Conservation (phyloP, 2,113 vertebrate species). For the Lycaon pictus region DNA sequence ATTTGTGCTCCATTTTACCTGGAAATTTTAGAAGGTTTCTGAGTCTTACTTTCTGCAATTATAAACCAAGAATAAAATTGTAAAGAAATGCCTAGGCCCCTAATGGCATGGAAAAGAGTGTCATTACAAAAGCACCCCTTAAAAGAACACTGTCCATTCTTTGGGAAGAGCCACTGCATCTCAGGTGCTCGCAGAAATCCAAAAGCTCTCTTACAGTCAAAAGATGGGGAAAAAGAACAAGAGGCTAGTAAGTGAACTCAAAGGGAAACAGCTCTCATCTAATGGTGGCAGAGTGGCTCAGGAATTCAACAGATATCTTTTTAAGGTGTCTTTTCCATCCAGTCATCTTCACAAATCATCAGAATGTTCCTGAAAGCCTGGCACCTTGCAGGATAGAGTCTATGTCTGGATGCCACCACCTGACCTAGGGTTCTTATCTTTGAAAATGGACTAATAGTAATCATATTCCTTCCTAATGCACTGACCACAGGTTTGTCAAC, state of each 20-base stretch:
- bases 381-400: neutral
- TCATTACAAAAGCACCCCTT: neutral
- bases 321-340: neutral
- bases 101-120: neutral
- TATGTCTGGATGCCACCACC: fast-evolving
- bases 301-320: neutral
- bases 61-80: neutral
- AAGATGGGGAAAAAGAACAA: neutral
- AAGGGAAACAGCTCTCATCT: neutral
- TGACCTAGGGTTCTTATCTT: neutral
- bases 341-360: neutral
- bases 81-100: neutral
- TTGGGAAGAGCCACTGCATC: neutral
- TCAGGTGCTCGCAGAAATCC: neutral
- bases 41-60: neutral
- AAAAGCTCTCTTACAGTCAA: neutral
- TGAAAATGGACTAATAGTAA: neutral
- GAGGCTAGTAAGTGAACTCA: neutral
- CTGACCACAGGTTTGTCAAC: neutral
- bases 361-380: neutral
- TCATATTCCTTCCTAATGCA: neutral
- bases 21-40: neutral
- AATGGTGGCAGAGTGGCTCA: neutral
- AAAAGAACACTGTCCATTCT: neutral
- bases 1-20: neutral